phyloP scores from a whole-genome alignment of 2,888 invertebrate species.

The Iphiclides podalirius region DNA sequence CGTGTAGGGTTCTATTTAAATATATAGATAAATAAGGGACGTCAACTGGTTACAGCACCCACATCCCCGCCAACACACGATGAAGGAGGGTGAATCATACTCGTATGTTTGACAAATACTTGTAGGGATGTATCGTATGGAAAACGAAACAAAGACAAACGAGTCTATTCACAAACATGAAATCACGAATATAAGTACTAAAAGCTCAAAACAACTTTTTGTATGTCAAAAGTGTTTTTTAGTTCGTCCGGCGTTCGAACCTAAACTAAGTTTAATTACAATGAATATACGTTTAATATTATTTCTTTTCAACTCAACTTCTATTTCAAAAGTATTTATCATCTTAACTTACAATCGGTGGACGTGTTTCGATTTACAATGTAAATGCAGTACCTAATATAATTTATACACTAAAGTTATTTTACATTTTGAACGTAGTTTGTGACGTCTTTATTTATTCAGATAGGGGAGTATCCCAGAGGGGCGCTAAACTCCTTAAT shows the following conservation, averaged over 20 bases:
- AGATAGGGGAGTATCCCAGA: constrained; percentile 41
- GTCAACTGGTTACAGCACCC: constrained; percentile 39
- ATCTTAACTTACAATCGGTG: no score
- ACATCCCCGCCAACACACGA: constrained; percentile 35
- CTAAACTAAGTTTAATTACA: no score
- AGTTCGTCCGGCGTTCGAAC: no score
- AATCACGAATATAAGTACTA: no score
- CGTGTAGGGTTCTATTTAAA: constrained; percentile 3
- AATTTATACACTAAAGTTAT: neutral
- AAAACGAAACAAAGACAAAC: constrained; percentile 3
- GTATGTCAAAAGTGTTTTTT: no score
- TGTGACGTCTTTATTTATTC: constrained; percentile 22
- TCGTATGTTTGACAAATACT: constrained; percentile 48
- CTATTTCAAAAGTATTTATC: constrained; percentile 15
- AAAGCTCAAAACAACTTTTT: no score
- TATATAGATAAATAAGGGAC: constrained; percentile 49
- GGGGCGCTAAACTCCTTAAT: constrained; percentile 35
- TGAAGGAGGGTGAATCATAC: constrained; percentile 48
- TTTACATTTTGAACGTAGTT: constrained; percentile 17
- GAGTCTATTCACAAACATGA: no score
- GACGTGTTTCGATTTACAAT: no score
- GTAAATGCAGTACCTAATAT: constrained; percentile 2
- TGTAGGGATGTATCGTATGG: constrained; percentile 37
- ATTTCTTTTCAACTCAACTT: no score
- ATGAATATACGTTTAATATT: no score